Evolutionary conservation across 1,140 invertebrate genomes (phyloP), one percentile per base, ranked within the genome.

Genomic region (Drosophila arawakana): DNA sequence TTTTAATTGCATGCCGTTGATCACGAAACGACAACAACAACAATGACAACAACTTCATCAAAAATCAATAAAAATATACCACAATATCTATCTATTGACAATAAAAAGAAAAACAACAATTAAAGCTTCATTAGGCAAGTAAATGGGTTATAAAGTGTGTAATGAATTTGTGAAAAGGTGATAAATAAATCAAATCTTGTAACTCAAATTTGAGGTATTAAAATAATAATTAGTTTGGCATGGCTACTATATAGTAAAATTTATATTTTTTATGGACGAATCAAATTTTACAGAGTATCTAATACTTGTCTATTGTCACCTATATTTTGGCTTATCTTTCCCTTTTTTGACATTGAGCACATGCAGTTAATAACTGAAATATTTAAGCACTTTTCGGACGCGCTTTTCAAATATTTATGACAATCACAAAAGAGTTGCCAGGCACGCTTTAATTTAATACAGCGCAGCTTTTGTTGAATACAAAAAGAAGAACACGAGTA

Each of bases 1-100:
- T 75, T 72, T 82, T 72, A 82, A 83, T 81, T 83, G 76, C 80
- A 70, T 66, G 79, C 65, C 62, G 73, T 69, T 77, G 79, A 54
- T 47, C 58, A 43, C 41, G 10, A 13, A 11, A 43, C 11, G n/a
- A 43, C 41, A 58, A 66, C 46, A 60, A 46, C 21, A 49, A 37
- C 46, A 34, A 35, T 4, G 4, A 25, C 25, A 25, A 25, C 25
- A 30, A 30, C 25, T 30, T 30, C 25, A 58, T 47, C 52, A 66
- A 76, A 73, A 63, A 71, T 76, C 62, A 68, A 60, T 52, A 76
- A 69, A 65, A 46, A 52, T 13, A 67, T 44, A 66, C 46, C 55
- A 25, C 35, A 77, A 84, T 46, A 41, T 59, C 68, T 41, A 59
- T 54, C 54, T 37, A 54, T 35, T 54, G 50, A 15, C 30, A 9